Conservation (phyloP, 2,113 vertebrate genomes). For the Apodemus sylvaticus region DNA sequence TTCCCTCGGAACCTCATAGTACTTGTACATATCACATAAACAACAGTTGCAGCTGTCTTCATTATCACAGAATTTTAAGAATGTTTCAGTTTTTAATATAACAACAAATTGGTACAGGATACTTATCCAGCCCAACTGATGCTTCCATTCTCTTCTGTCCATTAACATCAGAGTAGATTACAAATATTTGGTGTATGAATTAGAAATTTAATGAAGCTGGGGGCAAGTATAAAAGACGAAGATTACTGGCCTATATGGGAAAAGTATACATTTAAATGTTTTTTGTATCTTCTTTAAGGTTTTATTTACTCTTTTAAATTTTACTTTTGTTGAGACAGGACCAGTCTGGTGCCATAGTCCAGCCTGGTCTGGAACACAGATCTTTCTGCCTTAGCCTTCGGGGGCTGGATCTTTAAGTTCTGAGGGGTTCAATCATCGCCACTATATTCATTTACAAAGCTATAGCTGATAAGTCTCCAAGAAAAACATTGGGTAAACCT, state of each 20-base stretch:
- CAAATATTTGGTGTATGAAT: conserved; percentile 8
- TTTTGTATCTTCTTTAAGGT: not conserved
- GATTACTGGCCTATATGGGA: not conserved
- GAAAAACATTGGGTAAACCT: conserved; percentile 59
- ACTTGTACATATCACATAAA: not conserved
- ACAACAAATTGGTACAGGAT: not conserved
- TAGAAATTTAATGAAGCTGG: not conserved
- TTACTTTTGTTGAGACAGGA: not conserved
- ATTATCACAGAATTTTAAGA: conserved; percentile 6
- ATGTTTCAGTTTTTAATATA: not conserved
- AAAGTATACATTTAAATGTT: not conserved
- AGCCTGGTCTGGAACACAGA: not conserved
- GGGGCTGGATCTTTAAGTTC: conserved; percentile 10
- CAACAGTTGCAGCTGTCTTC: not conserved
- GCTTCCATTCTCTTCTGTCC: not conserved
- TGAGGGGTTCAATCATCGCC: not conserved
- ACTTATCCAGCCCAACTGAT: not conserved
- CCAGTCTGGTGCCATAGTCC: not conserved
- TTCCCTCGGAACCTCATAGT: not conserved
- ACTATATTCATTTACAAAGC: not conserved
- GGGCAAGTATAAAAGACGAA: not conserved
- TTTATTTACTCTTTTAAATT: not conserved
- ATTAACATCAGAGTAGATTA: not conserved
- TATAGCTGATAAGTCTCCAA: conserved; percentile 12
- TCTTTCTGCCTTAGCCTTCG: not conserved